Evolutionary conservation across 2,888 invertebrate genomes (phyloP).

Genomic region (Drosophila tanythrix): DNA sequence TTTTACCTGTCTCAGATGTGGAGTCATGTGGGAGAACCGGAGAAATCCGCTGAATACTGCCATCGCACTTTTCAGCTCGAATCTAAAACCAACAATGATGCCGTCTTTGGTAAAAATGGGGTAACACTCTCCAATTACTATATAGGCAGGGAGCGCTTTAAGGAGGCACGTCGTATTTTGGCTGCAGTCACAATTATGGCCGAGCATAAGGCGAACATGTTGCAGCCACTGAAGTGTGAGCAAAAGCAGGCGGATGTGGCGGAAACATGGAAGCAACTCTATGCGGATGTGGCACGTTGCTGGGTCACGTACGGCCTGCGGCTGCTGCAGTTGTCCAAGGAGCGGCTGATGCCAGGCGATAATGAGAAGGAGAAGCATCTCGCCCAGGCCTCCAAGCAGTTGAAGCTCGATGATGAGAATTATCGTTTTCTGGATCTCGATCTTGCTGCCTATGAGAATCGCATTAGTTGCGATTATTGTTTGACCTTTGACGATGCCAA

Average conservation of each 20-base stretch:
- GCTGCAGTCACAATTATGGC: slow-evolving; percentile 90
- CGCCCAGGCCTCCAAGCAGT: slow-evolving; percentile 46
- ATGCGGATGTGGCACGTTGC: slow-evolving; percentile 94
- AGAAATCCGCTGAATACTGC: slow-evolving; percentile 93
- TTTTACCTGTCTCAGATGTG: slow-evolving; percentile 96
- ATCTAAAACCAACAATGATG: slow-evolving; percentile 89
- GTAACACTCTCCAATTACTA: slow-evolving; percentile 96
- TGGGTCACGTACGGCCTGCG: slow-evolving; percentile 96
- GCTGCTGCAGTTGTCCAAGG: slow-evolving; percentile 90
- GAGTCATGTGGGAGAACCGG: slow-evolving; percentile 89
- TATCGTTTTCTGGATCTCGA: slow-evolving; percentile 85
- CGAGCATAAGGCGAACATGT: slow-evolving; percentile 87
- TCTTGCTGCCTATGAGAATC: slow-evolving; percentile 87
- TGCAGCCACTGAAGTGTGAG: slow-evolving; percentile 85
- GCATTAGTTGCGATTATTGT: slow-evolving; percentile 89
- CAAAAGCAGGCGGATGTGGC: slow-evolving; percentile 86
- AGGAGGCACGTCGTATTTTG: slow-evolving; percentile 93
- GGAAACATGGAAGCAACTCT: slow-evolving; percentile 91
- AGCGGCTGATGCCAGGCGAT: slow-evolving; percentile 88
- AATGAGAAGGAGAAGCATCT: slow-evolving; percentile 85
- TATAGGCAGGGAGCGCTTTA: slow-evolving; percentile 90
- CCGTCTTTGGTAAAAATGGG: slow-evolving; percentile 96
- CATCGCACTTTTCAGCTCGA: slow-evolving; percentile 93
- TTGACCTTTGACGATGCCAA: slow-evolving; percentile 93
- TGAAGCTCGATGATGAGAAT: slow-evolving; percentile 57